Conservation (phyloP, 1,140 invertebrate genomes). For the Diorhabda sublineata region DNA sequence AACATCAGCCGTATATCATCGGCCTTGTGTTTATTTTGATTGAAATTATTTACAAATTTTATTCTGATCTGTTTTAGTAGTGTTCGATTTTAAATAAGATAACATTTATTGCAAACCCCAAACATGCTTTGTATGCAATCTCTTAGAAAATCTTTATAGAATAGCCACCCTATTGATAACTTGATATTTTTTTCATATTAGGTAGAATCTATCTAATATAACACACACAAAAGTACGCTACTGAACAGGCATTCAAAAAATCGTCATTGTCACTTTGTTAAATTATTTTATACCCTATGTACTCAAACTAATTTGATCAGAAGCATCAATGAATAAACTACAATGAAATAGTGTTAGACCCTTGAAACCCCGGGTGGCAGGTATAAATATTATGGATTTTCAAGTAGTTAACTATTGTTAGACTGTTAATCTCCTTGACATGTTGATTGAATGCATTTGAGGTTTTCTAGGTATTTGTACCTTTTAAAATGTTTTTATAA, state of each 20-base stretch:
- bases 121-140: no score
- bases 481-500: constrained; percentile 1
- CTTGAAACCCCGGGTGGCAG: not conserved
- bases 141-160: no score
- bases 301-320: not conserved
- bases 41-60: no score
- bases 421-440: not conserved
- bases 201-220: not conserved
- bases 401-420: not conserved
- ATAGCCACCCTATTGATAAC: no score
- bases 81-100: no score
- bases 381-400: constrained; percentile 3
- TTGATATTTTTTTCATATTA: not conserved
- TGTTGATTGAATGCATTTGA: constrained; percentile 2
- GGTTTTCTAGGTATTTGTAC: not conserved
- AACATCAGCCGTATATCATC: no score
- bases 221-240: not conserved
- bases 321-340: constrained; percentile 1
- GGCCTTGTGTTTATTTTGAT: no score
- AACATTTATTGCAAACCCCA: no score
- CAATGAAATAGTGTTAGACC: not conserved
- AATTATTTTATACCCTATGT: constrained; percentile 3
- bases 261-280: not conserved
- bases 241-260: not conserved
- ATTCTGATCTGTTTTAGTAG: no score